Base-by-base conservation (phyloP, 2,113 vertebrate genomes). In the Grammomys surdaster region DNA sequence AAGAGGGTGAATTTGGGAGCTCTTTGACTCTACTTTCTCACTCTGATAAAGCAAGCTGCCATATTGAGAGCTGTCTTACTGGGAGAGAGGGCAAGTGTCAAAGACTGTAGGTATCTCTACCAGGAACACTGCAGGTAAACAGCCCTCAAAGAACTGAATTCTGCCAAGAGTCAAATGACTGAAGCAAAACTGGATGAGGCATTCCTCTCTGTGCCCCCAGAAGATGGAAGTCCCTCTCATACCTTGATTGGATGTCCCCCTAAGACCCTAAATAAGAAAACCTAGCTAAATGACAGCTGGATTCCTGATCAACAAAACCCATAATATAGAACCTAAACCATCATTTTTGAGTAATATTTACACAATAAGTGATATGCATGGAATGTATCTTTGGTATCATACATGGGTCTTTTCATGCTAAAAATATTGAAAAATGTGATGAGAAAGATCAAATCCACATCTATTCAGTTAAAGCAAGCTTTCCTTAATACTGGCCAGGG, bases 301-400 rank as follows among this genome's bases (percentile, higher is more conserved):
- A 80, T 69, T 63, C 2, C 17, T 70, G 58, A 80, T 54, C n/a
- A 73, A 75, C 13, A 56, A 58, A 89, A 95, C 78, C 19, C 36
- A 19, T 88, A n/a, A 40, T 14, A 46, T 13, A 40, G 46, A 85
- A 13, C 22, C 75, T 81, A 94, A 86, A 36, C 43, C 9, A 48
- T 13, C 8, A 73, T 20, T 80, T 89, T 91, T 77, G 31, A 82
- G 67, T 85, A 82, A 72, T 93, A 75, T 75, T 85, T 58, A 81
- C n/a, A 7, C 33, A 82, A 43, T 82, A 76, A 56, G 58, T 67
- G 72, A 51, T 93, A 77, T 11, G 17, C 60, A 88, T 36, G 5
- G 12, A 75, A 60, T 72, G 51, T 13, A 67, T 31, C 51, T 67
- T 94, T 95, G 31, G 26, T 72, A 51, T 3, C 22, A 73, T 46